Conservation (phyloP, 2,113 vertebrate species). For the Engraulis encrasicolus region DNA sequence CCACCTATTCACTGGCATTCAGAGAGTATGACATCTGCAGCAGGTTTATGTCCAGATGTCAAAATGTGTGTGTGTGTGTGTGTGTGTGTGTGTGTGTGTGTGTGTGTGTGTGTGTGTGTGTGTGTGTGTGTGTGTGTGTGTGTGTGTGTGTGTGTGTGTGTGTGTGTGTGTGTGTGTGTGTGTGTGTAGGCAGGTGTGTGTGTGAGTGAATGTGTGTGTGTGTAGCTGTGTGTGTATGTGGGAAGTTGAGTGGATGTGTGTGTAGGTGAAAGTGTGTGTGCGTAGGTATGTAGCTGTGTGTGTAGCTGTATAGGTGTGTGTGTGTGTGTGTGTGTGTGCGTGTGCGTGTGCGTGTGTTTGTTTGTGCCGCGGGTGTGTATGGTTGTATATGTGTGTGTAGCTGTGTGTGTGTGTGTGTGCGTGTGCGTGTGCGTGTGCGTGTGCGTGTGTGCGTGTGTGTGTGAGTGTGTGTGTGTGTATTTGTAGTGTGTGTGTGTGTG, state of each 20-base stretch:
- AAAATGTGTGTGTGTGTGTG: conserved; percentile 22
- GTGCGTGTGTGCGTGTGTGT: conserved; percentile 48
- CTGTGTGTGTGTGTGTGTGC: too few species aligned
- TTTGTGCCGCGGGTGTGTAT: too few species aligned
- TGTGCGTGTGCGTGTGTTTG: too few species aligned
- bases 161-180: conserved; percentile 37
- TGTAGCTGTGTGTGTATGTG: too few species aligned
- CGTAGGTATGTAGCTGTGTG: conserved; percentile 47
- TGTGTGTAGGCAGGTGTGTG: too few species aligned
- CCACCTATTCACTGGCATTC: not conserved
- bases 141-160: conserved; percentile 47
- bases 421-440: conserved; percentile 53
- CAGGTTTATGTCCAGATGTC: conserved; percentile 10
- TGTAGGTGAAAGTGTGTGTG: too few species aligned
- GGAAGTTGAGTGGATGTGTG: too few species aligned
- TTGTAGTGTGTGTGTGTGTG: too few species aligned
- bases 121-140: conserved; percentile 56
- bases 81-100: conserved; percentile 33
- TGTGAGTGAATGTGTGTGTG: conserved; percentile 52
- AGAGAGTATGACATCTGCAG: conserved; percentile 6
- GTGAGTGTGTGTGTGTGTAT: conserved; percentile 50
- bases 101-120: conserved; percentile 42
- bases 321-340: conserved; percentile 32
- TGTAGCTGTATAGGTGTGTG: conserved; percentile 42
- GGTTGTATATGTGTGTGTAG: conserved; percentile 30